Conservation (phyloP, 2,888 invertebrate genomes). For the Eupithecia subfuscata region DNA sequence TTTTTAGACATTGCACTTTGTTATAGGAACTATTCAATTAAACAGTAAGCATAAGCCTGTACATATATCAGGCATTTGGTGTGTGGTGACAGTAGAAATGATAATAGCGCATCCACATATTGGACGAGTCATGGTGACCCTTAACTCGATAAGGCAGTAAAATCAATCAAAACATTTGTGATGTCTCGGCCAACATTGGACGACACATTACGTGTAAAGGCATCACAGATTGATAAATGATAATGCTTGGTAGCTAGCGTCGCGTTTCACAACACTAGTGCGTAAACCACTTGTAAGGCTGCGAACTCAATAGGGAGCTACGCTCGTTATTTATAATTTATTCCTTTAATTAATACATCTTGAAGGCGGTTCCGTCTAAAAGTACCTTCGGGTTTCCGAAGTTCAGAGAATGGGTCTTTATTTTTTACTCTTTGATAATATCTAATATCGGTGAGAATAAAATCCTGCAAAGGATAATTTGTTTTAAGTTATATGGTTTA, state of each 20-base stretch:
- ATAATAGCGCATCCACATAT: neutral
- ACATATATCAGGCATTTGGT: neutral
- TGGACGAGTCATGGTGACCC: neutral
- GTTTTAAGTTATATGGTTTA: neutral
- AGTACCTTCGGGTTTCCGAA: conserved; percentile 19
- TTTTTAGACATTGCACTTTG: neutral
- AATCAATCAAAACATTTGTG: neutral
- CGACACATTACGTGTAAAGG: neutral
- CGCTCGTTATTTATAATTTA: conserved; percentile 74
- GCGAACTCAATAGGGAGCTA: conserved; percentile 52
- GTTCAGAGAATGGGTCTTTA: conserved; percentile 11
- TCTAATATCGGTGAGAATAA: neutral
- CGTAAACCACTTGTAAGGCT: conserved; percentile 46
- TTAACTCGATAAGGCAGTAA: neutral
- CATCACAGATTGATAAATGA: neutral
- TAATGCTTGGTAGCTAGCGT: neutral
- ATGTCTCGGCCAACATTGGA: neutral
- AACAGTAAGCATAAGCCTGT: neutral
- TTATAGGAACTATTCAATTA: neutral
- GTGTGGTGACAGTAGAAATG: too few relatives aligned
- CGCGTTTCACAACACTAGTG: conserved; percentile 36
- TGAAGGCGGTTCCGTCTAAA: conserved; percentile 52
- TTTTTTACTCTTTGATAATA: conserved; percentile 8
- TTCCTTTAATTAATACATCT: conserved; percentile 74
- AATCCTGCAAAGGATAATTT: neutral